Evolutionary conservation across 2,113 vertebrate genomes (phyloP).

Genomic region (Tonatia bakeri): DNA sequence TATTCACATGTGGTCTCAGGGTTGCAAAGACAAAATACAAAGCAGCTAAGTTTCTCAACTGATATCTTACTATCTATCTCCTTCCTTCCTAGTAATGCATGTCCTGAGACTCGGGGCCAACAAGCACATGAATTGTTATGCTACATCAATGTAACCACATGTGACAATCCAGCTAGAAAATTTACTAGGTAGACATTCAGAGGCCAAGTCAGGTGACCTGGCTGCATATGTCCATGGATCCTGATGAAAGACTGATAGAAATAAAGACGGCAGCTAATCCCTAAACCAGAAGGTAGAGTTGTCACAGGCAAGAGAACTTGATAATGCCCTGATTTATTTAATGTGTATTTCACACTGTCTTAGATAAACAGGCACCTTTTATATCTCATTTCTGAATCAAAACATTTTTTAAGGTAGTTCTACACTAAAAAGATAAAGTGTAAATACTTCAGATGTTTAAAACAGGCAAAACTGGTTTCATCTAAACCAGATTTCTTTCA

Average conservation of each 20-base stretch:
- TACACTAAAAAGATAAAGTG: background rate
- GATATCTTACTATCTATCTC: background rate
- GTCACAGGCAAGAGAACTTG: background rate
- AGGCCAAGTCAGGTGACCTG: background rate
- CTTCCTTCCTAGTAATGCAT: background rate
- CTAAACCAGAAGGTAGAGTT: background rate
- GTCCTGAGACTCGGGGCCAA: background rate
- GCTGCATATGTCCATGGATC: background rate
- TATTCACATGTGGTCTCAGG: background rate
- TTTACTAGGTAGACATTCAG: background rate
- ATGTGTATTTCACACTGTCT: background rate
- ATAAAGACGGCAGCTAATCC: background rate
- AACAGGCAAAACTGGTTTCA: background rate
- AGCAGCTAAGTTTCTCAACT: background rate
- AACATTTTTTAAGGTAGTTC: background rate
- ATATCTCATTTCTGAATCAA: background rate
- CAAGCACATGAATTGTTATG: background rate
- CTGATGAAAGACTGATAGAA: background rate
- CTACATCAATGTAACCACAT: background rate
- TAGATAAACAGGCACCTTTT: background rate
- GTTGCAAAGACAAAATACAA: background rate
- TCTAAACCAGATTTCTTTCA: background rate
- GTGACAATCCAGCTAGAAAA: background rate
- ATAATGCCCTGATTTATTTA: background rate
- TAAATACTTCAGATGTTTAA: background rate